Evolutionary conservation across 2,888 invertebrate genomes (phyloP), one percentile per base, ranked within the genome.

Genomic region (Eupelmus urozonus): DNA sequence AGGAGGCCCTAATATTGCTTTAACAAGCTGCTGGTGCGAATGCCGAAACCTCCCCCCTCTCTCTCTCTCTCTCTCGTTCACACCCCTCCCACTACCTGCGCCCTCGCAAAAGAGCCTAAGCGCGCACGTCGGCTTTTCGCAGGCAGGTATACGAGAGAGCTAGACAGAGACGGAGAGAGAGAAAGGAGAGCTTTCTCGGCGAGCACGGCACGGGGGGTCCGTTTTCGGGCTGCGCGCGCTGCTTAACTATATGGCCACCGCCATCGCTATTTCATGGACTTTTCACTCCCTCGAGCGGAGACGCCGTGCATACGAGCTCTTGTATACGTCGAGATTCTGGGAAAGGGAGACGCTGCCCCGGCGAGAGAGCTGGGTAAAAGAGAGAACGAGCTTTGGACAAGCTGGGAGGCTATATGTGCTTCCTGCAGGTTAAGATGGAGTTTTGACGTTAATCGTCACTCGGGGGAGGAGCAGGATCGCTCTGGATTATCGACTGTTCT

Each of bases 1-100:
- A 80, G 82, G 80, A 82, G 82, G 59, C 81, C 82, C 82, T 85
- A 86, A 87, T 87, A 85, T 86, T 85, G 83, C 86, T 85, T 87
- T 86, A 86, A 85, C 85, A 85, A 85, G 82, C 84, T 85, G 84
- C 85, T 84, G 84, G 86, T 86, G 82, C 82, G 82, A 40, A 55
- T 20, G 3, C 0, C 20, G n/a, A 29, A 42, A 29, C 23, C 23
- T 18, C 20, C 25, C 42, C 18, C 20, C 20, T 53, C 20, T 53
- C 20, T 11, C 20, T 53, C 53, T 53, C 34, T 45, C 2, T 45
- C 2, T 45, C 59, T n/a, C 34, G n/a, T 1, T n/a, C 59, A 60
- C 1, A 23, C 25, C 71, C 1, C 65, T 5, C 63, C 34, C 29
- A 49, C 20, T 67, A 55, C 67, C 67, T 55, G 55, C 23, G 49